Evolutionary conservation across 1,140 invertebrate species (phyloP).

Genomic region (Polypedilum pembai): DNA sequence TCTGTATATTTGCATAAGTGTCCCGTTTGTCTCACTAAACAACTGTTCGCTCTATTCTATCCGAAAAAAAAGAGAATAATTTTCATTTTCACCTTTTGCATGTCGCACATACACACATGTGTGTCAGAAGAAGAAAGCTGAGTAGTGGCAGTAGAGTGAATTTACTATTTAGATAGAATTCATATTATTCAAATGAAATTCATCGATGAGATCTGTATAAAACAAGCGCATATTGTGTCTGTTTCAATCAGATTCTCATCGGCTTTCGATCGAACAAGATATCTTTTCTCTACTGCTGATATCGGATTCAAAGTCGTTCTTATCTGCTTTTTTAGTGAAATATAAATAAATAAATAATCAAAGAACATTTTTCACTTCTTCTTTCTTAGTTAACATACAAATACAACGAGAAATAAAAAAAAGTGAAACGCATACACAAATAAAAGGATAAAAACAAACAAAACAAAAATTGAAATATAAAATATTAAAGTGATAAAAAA

Average conservation of each 20-base stretch:
- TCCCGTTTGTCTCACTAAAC: neutral
- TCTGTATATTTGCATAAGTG: neutral
- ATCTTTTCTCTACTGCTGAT: too few relatives aligned
- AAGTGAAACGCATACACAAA: neutral
- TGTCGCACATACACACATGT: too few relatives aligned
- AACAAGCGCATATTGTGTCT: neutral
- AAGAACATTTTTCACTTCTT: neutral
- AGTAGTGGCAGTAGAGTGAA: neutral
- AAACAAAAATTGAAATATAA: neutral
- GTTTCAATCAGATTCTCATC: conserved; percentile 1
- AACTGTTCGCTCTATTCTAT: neutral
- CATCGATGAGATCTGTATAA: neutral
- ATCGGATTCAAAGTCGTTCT: neutral
- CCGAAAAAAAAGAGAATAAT: neutral
- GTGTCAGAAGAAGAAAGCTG: neutral
- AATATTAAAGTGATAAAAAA: conserved; percentile 13
- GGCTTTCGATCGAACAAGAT: neutral
- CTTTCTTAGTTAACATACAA: too few relatives aligned
- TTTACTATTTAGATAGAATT: neutral
- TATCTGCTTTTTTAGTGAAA: neutral
- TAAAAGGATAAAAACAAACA: neutral
- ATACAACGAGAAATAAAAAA: neutral
- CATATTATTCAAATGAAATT: neutral
- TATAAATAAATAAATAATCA: neutral
- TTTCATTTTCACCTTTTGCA: too few relatives aligned